Evolutionary conservation across 2,888 invertebrate species (phyloP).

Genomic region (Antheraea yamamai): DNA sequence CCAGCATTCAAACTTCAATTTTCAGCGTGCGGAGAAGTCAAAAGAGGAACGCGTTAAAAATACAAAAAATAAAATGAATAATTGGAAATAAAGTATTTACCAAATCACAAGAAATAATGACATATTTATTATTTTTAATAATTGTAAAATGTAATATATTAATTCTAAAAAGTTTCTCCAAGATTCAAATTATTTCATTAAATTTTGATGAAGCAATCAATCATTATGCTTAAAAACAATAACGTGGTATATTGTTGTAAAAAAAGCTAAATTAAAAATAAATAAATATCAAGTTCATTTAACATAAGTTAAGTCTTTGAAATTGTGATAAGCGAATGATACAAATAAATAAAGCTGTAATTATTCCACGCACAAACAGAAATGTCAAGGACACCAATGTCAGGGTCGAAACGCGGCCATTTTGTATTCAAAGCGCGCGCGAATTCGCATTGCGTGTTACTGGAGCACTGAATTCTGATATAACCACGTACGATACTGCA

Average conservation of each 20-base stretch:
- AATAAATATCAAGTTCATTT: no score
- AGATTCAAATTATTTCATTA: no score
- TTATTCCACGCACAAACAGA: not conserved
- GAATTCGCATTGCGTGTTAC: not conserved
- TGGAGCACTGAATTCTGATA: not conserved
- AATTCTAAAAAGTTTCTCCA: no score
- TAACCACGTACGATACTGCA: not conserved
- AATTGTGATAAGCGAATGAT: not conserved
- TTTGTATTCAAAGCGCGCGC: constrained; percentile 5
- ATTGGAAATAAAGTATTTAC: no score
- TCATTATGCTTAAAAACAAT: no score
- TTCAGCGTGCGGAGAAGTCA: not conserved
- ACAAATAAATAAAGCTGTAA: not conserved
- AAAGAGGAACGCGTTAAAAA: not conserved
- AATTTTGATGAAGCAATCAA: no score
- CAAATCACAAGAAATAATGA: no score
- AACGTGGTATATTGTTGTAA: no score
- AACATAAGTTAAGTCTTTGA: not conserved
- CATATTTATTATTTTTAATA: no score
- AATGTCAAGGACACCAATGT: not conserved
- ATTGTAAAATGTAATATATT: no score
- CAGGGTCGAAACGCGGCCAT: not conserved
- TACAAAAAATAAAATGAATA: no score
- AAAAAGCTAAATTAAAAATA: no score
- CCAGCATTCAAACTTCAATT: not conserved